phyloP scores from a whole-genome alignment of 2,888 invertebrate genomes.

The Ectemnius continuus region DNA sequence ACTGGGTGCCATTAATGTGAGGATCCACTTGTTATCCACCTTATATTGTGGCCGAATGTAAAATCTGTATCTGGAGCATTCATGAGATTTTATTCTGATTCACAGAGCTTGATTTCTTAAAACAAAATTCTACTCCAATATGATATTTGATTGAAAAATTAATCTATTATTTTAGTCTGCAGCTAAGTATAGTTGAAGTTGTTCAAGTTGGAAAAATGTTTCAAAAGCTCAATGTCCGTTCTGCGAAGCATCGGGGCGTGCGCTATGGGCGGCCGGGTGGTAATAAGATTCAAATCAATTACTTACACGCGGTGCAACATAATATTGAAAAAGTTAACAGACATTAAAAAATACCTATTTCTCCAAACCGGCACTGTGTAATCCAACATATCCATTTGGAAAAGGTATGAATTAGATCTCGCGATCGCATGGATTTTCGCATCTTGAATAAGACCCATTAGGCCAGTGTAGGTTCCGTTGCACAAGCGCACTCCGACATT shows the following conservation, averaged over 20 bases:
- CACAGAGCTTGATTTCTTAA: background rate
- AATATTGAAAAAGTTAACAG: too few relatives aligned
- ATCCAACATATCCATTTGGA: conserved; percentile 7
- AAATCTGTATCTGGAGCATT: conserved; percentile 31
- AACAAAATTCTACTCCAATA: background rate
- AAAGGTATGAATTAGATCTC: conserved; percentile 20
- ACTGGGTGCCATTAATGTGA: conserved; percentile 23
- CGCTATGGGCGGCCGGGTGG: too few relatives aligned
- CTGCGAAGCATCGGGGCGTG: too few relatives aligned
- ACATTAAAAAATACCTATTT: conserved; percentile 26
- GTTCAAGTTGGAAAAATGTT: too few relatives aligned
- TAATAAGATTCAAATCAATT: too few relatives aligned
- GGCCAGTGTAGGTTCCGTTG: conserved; percentile 29
- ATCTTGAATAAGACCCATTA: conserved; percentile 19
- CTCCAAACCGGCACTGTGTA: conserved; percentile 37
- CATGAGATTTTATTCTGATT: background rate
- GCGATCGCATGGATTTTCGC: conserved; percentile 29
- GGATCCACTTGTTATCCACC: conserved; percentile 40
- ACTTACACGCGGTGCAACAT: too few relatives aligned
- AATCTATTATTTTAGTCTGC: too few relatives aligned
- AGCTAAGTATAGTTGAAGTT: too few relatives aligned
- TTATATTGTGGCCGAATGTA: conserved; percentile 33
- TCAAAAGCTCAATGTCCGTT: too few relatives aligned
- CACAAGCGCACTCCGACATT: conserved; percentile 16
- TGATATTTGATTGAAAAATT: too few relatives aligned